These are phyloP conservation scores for Rhabdornis inornatus DNA, from an alignment of 2,113 vertebrate genomes.

Conservation along the genomic window DNA sequence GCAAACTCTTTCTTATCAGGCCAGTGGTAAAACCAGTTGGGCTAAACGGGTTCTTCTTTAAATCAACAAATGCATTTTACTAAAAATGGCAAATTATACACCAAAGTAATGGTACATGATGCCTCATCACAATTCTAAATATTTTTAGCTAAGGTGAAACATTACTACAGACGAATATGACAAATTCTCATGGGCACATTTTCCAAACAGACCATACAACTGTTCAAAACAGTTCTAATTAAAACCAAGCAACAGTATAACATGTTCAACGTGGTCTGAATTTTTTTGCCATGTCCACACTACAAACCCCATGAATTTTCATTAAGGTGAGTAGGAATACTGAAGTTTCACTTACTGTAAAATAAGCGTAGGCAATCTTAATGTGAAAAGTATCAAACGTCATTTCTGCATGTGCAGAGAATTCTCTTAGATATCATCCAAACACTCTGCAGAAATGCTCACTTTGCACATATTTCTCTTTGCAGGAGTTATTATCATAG, in stretches of 20 bases:
- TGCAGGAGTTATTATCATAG: background rate
- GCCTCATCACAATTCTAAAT: background rate
- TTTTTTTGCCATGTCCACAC: background rate
- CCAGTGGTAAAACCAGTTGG: background rate
- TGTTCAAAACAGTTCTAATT: background rate
- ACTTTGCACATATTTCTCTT: background rate
- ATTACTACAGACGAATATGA: background rate
- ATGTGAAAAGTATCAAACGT: background rate
- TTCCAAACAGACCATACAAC: background rate
- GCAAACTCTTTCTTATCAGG: background rate
- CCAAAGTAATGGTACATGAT: background rate
- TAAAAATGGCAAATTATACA: background rate
- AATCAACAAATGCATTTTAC: background rate
- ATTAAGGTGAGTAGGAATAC: background rate
- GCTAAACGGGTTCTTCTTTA: background rate
- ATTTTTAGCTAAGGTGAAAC: background rate
- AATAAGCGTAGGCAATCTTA: background rate
- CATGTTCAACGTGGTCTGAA: background rate
- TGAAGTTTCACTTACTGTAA: background rate
- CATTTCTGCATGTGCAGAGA: background rate
- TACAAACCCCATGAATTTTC: background rate
- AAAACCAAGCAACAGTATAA: background rate
- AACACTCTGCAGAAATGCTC: background rate
- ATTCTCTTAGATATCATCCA: background rate
- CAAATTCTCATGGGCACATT: background rate